Evolutionary conservation across 1,140 invertebrate genomes (phyloP), one percentile per base, ranked within the genome.

Genomic region (Ceratina japonica): DNA sequence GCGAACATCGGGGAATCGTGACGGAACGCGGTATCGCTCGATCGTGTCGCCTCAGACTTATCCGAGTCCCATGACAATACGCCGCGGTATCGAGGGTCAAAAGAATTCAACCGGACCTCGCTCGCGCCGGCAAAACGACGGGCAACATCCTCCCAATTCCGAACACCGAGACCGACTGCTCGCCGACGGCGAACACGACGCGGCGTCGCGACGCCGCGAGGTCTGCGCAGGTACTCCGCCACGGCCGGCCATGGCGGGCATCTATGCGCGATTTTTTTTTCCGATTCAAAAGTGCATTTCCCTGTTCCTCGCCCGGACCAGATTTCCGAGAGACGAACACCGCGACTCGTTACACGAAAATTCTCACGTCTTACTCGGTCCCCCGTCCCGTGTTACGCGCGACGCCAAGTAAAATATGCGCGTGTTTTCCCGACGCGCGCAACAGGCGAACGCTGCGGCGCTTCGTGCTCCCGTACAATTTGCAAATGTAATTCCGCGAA

Each of bases 271-370:
- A 61, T 8, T 62, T 70, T 68, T 77, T 77, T 66, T 3, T 31
- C 18, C 24, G 27, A 77, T 77, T 70, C 52, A 70, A 70, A 77
- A 70, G 65, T 52, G 75, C 27, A 27, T 66, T 66, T 75, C 63
- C 24, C n/a, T 63, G 59, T 75, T 58, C 66, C 18, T 24, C 22
- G 20, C 31, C 31, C 20, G 59, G 49, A 58, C 18, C 31, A 20
- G 44, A 61, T 72, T n/a, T 16, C 20, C 3, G 49, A 20, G 27
- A 56, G 56, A 75, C 51, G 54, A 12, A 66, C 52, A 66, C 52
- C 10, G 37, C 10, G 37, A 44, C 37, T 44, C 37, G 37, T 44
- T 44, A 44, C 37, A 44, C 37, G 37, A 12, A 44, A 75, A 58
- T 56, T 68, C 31, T 68, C 5, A 63, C 52, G 24, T 49, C 22